phyloP scores from a whole-genome alignment of 2,113 vertebrate genomes.

The Sterrhoptilus dennistouni region DNA sequence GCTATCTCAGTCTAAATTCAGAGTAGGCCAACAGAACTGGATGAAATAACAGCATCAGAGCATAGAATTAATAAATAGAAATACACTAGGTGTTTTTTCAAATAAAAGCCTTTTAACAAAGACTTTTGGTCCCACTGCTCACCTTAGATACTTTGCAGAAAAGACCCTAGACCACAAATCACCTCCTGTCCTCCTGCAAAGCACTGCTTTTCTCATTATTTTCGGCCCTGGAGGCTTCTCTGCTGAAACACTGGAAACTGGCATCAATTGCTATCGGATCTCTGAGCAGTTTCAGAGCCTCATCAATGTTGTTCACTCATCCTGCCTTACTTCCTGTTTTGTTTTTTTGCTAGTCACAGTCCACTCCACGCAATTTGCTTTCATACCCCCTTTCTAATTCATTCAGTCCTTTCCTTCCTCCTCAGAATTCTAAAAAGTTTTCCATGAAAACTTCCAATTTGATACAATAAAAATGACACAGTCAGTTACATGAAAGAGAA shows the following conservation, averaged over 20 bases:
- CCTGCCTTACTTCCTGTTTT: not conserved
- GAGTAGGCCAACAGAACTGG: not conserved
- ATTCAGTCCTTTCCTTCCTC: not conserved
- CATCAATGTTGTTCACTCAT: not conserved
- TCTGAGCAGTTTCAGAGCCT: not conserved
- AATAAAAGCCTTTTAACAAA: not conserved
- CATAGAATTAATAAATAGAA: not conserved
- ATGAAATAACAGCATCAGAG: not conserved
- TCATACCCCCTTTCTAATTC: not conserved
- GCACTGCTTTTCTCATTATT: not conserved
- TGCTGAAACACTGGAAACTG: not conserved
- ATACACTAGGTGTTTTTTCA: not conserved
- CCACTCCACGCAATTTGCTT: not conserved
- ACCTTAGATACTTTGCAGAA: not conserved
- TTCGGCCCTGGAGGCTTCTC: not conserved
- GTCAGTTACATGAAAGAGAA: not conserved
- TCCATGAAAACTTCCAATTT: not conserved
- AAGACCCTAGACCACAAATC: not conserved
- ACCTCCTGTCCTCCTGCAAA: not conserved
- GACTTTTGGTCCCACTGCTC: not conserved
- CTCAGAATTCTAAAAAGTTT: not conserved
- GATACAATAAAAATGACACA: not conserved
- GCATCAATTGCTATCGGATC: not conserved
- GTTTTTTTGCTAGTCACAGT: not conserved
- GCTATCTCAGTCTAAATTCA: not conserved